Base-by-base conservation (phyloP, 2,113 vertebrate genomes). In the Zosterops pallidus region DNA sequence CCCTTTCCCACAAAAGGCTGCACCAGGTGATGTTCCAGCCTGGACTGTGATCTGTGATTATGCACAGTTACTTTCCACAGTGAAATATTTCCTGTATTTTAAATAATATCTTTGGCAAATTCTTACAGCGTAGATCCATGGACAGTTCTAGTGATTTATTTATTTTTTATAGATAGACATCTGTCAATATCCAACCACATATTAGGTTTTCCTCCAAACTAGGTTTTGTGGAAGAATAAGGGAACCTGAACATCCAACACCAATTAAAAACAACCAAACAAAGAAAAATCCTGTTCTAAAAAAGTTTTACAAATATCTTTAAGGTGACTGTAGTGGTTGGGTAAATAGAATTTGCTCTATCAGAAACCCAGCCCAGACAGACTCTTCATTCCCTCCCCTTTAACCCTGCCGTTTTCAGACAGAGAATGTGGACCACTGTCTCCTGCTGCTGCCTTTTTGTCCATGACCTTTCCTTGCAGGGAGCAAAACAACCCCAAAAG, bases 401-500 rank as follows among this genome's bases (percentile, higher is more conserved):
- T 85, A 44, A 83, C 33, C 56, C 14, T 71, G 22, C 25, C 14
- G 8, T 33, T 83, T 77, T 60, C 15, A 33, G 4, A 20, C 69
- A 12, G 37, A 67, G 59, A 74, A 35, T 50, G 59, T 56, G 56
- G 21, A 86, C 18, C 16, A 3, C 44, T 17, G 16, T 74, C 50
- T 83, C 86, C 83, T 85, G 88, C 85, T 88, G 88, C 71, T 89
- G 79, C 78, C 64, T 90, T 70, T 96, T 64, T 86, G 60, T 57
- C 64, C 47, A 3, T 23, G 83, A 81, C 86, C 72, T 86, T 88
- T 69, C 80, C 68, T 86, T 47, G 69, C 6, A 49, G 60, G 59
- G 83, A 90, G 72, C 78, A 75, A 63, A 94, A 64, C 67, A 70
- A 70, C 86, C 86, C 85, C 68, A 71, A 90, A 94, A 81, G 33